phyloP scores from a whole-genome alignment of 2,797 vertebrate species.

The Chaetophractus vellerosus region DNA sequence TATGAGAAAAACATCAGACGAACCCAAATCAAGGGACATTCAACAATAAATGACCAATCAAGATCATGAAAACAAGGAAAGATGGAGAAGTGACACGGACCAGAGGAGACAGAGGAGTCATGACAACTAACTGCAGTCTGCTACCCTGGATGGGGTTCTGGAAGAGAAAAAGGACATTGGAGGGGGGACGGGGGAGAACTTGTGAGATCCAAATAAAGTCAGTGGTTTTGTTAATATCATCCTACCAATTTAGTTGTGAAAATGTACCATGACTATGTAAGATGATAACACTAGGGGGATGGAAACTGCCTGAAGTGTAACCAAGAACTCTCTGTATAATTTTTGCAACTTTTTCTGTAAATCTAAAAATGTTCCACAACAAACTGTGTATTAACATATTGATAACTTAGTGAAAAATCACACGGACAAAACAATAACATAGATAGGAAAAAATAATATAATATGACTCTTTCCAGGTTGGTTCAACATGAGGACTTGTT shows the following conservation, averaged over 20 bases:
- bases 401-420: slow-evolving; percentile 27
- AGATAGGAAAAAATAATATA: slow-evolving; percentile 1
- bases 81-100: background rate
- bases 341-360: background rate
- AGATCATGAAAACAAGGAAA: background rate
- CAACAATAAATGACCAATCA: background rate
- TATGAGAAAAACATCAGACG: slow-evolving; percentile 10
- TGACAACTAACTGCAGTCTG: background rate
- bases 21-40: background rate
- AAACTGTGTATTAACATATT: background rate
- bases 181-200: background rate
- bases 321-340: background rate
- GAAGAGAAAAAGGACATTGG: background rate
- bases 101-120: background rate
- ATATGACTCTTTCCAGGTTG: background rate
- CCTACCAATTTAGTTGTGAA: slow-evolving; percentile 22
- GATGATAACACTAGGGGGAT: background rate
- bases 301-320: background rate
- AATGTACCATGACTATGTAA: background rate
- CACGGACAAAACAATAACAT: background rate
- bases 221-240: background rate
- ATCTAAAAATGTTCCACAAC: background rate
- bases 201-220: background rate
- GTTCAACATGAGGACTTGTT: slow-evolving; percentile 22
- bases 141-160: no score